These are phyloP conservation scores for Cydia splendana DNA, from an alignment of 1,140 invertebrate species.

Conservation along the genomic window DNA sequence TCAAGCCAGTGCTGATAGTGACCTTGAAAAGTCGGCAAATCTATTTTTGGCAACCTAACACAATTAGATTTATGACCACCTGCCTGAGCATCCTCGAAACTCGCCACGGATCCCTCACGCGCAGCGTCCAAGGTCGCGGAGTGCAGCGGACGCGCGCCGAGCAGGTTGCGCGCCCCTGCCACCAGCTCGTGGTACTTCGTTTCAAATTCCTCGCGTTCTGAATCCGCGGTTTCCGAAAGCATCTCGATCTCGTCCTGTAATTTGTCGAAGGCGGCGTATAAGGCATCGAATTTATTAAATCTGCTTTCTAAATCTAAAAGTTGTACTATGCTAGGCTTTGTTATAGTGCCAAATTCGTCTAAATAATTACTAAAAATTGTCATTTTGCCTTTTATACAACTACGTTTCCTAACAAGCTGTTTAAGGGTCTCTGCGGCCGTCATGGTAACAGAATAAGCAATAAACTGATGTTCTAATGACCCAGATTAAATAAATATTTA, in stretches of 20 bases:
- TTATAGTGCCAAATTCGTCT: no score
- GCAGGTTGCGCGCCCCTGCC: conserved; percentile 32
- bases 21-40: no score
- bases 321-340: no score
- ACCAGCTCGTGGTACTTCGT: conserved; percentile 30
- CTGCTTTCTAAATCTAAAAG: no score
- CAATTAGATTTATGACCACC: background rate
- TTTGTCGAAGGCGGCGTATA: no score
- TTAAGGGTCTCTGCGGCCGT: background rate
- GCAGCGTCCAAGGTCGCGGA: background rate
- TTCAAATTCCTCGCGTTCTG: conserved; percentile 30
- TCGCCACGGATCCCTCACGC: background rate
- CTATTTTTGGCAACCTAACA: no score
- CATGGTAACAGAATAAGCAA: background rate
- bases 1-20: no score
- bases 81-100: background rate
- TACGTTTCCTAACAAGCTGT: conserved; percentile 4
- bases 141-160: background rate
- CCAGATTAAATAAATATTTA: background rate
- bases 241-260: no score
- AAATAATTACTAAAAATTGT: conserved; percentile 12
- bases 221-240: no score
- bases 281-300: no score
- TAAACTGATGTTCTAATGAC: background rate
- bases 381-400: background rate